Evolutionary conservation across 2,888 invertebrate genomes (phyloP).

Genomic region (Andrena minutula): DNA sequence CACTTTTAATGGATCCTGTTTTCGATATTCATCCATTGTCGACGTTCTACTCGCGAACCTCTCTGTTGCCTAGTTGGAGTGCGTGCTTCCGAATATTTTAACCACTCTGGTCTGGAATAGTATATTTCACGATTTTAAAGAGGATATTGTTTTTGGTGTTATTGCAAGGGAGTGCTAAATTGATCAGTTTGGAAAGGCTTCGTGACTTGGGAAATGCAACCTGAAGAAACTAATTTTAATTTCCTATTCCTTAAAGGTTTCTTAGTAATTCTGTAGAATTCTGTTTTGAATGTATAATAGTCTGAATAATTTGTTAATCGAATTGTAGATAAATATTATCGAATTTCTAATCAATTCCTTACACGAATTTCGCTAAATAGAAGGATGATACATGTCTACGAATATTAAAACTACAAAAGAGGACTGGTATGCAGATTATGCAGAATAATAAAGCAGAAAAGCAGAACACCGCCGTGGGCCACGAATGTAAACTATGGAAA

Average conservation of each 20-base stretch:
- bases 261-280: background rate
- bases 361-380: background rate
- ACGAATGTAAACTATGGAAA: background rate
- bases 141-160: too few relatives aligned
- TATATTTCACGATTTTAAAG: background rate
- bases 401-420: background rate
- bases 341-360: background rate
- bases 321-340: background rate
- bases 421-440: background rate
- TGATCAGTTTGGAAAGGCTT: too few relatives aligned
- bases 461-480: background rate
- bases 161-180: too few relatives aligned
- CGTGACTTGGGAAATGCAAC: too few relatives aligned
- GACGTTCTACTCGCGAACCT: background rate
- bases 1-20: conserved; percentile 1
- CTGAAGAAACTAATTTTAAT: too few relatives aligned
- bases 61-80: background rate
- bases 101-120: background rate
- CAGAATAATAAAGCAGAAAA: background rate
- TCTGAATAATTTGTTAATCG: too few relatives aligned
- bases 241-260: too few relatives aligned
- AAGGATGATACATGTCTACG: background rate
- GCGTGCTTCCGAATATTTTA: background rate
- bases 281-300: background rate
- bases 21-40: background rate